phyloP scores from a whole-genome alignment of 2,113 vertebrate genomes.

The Euleptes europaea region DNA sequence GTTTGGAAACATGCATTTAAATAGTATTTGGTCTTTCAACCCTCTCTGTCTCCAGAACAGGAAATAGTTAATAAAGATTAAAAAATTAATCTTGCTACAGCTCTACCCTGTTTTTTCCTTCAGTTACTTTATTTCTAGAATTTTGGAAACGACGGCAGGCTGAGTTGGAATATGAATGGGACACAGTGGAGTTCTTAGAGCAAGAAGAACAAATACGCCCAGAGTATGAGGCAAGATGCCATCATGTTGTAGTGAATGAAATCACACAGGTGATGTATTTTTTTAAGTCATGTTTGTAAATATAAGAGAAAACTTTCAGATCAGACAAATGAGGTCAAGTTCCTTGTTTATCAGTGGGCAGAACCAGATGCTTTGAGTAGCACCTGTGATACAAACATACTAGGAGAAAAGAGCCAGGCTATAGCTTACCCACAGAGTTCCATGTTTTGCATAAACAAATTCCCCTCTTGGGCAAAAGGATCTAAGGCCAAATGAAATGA shows the following conservation, averaged over 20 bases:
- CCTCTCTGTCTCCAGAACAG: too few species aligned
- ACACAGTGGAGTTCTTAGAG: constrained; percentile 89
- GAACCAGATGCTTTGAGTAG: neutral
- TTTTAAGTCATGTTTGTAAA: neutral
- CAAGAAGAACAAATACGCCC: constrained; percentile 88
- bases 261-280: constrained; percentile 75
- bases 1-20: constrained; percentile 8
- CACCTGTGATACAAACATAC: too few species aligned
- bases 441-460: neutral
- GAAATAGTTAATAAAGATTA: neutral
- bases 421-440: neutral
- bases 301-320: neutral
- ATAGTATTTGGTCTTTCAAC: too few species aligned
- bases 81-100: fast-evolving
- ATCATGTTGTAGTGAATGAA: constrained; percentile 82
- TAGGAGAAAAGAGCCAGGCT: too few species aligned
- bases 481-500: neutral
- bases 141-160: constrained; percentile 95
- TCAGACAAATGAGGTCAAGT: neutral
- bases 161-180: constrained; percentile 91
- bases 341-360: neutral
- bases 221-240: constrained; percentile 89
- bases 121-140: constrained; percentile 92
- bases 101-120: constrained; percentile 19
- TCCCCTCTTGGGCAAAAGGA: neutral